phyloP scores from a whole-genome alignment of 2,113 vertebrate genomes.

The Zosterops lateralis region DNA sequence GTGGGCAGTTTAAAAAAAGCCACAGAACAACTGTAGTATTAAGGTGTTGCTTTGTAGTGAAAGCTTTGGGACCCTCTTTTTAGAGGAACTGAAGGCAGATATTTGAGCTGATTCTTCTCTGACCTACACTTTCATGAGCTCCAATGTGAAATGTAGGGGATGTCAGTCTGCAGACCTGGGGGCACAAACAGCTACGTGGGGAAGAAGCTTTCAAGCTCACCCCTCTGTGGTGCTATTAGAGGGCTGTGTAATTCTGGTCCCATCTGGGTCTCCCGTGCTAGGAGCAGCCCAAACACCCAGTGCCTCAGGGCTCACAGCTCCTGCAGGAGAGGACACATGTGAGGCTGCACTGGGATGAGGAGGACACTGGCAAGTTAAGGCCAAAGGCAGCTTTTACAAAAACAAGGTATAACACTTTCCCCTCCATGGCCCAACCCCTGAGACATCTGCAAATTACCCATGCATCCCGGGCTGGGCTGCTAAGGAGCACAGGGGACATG shows the following conservation, averaged over 20 bases:
- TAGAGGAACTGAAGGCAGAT: neutral
- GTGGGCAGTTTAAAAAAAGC: neutral
- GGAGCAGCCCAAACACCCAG: neutral
- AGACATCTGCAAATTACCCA: neutral
- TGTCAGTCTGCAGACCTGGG: neutral
- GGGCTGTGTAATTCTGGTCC: neutral
- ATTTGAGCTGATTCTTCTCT: neutral
- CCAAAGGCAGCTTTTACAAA: neutral
- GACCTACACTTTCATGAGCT: neutral
- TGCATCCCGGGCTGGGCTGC: rapidly evolving
- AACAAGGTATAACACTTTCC: neutral
- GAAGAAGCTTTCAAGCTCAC: neutral
- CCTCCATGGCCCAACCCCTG: rapidly evolving
- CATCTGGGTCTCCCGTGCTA: too few species aligned
- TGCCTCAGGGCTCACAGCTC: neutral
- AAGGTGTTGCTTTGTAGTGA: neutral
- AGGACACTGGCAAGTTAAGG: neutral
- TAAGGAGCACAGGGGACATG: neutral
- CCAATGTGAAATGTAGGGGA: neutral
- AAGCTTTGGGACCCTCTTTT: neutral
- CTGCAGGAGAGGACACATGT: rapidly evolving
- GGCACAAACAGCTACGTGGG: neutral
- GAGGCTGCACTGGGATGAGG: rapidly evolving
- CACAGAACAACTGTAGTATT: neutral
- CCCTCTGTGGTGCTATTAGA: rapidly evolving